Evolutionary conservation across 2,797 vertebrate species (phyloP).

Genomic region (Poeciliopsis presidionis): DNA sequence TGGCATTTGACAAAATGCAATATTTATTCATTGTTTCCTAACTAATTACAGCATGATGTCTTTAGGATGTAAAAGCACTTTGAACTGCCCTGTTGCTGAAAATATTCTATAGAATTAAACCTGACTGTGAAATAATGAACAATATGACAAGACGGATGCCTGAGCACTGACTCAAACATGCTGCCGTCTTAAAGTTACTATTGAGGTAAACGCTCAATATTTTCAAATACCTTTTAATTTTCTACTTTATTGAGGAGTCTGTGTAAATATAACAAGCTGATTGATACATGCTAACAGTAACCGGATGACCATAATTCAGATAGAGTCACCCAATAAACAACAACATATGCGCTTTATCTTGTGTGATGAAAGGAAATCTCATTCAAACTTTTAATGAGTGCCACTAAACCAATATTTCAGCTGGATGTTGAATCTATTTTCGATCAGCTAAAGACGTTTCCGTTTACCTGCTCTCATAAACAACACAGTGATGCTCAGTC

Average conservation of each 20-base stretch:
- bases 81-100: too few relatives aligned
- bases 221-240: neutral
- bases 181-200: too few relatives aligned
- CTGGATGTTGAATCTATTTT: conserved; percentile 44
- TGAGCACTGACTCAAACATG: neutral
- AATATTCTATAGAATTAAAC: too few relatives aligned
- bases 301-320: conserved; percentile 40
- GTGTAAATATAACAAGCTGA: conserved; percentile 1
- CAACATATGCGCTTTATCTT: conserved; percentile 22
- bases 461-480: conserved; percentile 55
- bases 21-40: too few relatives aligned
- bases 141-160: neutral
- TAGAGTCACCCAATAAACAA: conserved; percentile 25
- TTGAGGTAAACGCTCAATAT: neutral
- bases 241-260: neutral
- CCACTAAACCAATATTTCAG: conserved; percentile 38
- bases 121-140: neutral
- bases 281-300: conserved; percentile 42
- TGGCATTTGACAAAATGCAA: too few relatives aligned
- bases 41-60: too few relatives aligned
- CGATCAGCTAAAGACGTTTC: conserved; percentile 48
- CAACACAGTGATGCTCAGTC: conserved; percentile 35
- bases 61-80: too few relatives aligned
- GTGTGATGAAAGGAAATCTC: conserved; percentile 7
- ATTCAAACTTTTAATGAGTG: conserved; percentile 32